phyloP scores from a whole-genome alignment of 2,797 vertebrate species.

The Spinus olivaceus region DNA sequence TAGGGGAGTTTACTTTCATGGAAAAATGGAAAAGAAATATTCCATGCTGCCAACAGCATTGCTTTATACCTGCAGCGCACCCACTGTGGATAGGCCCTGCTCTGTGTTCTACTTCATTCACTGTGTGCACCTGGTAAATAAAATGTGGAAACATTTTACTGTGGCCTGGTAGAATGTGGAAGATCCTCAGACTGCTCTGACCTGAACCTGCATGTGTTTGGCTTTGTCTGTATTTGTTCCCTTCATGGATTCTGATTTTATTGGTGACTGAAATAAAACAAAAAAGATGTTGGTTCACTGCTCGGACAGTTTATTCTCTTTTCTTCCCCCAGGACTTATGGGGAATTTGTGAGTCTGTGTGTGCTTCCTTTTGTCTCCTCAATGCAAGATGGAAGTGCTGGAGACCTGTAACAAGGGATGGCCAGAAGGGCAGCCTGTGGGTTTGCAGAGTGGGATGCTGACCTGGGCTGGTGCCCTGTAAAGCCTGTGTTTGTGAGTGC shows the following conservation, averaged over 20 bases:
- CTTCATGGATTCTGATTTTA: neutral
- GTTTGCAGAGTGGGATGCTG: neutral
- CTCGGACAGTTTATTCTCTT: neutral
- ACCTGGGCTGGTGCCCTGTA: neutral
- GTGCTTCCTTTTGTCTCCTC: neutral
- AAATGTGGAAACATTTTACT: neutral
- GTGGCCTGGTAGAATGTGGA: neutral
- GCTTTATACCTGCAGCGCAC: neutral
- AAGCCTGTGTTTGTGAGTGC: neutral
- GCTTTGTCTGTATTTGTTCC: neutral
- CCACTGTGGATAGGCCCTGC: accelerated
- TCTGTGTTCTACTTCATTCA: neutral
- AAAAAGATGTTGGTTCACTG: neutral
- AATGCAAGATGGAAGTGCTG: neutral
- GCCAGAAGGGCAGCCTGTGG: neutral
- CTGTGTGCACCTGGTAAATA: too few relatives aligned
- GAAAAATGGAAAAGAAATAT: neutral
- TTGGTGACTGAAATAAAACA: neutral
- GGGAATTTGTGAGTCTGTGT: accelerated
- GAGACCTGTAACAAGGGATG: neutral
- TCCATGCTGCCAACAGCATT: neutral
- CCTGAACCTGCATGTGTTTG: accelerated
- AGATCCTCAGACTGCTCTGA: neutral
- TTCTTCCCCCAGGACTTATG: neutral
- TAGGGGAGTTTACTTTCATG: neutral